These are phyloP conservation scores for Hirudo medicinalis DNA, from an alignment of 1,140 invertebrate species.

Conservation along the genomic window DNA sequence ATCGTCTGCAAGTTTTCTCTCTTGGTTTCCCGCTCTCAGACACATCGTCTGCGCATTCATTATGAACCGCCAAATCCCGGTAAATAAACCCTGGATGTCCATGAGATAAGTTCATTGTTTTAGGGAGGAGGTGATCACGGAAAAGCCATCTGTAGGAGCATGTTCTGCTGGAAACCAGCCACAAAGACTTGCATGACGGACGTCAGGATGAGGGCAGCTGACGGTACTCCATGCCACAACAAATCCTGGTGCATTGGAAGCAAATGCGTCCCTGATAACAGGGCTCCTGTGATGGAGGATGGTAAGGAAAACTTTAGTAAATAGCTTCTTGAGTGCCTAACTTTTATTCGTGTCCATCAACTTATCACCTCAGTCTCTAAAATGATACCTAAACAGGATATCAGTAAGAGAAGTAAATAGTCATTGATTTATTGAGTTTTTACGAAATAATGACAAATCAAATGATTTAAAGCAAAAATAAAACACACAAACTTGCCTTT, in stretches of 20 bases:
- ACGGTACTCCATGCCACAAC: not conserved
- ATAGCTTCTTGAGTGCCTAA: too few species aligned
- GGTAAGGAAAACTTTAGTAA: too few species aligned
- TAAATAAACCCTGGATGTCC: too few species aligned
- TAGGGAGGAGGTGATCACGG: not conserved
- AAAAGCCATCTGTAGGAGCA: not conserved
- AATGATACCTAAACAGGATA: too few species aligned
- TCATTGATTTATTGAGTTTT: too few species aligned
- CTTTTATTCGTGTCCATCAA: too few species aligned
- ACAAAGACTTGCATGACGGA: not conserved
- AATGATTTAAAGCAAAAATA: too few species aligned
- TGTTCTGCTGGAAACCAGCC: not conserved
- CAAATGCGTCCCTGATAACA: not conserved
- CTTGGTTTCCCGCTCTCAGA: not conserved
- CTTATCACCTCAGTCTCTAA: too few species aligned
- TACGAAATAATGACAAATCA: too few species aligned
- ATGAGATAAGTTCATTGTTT: not conserved
- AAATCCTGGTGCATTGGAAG: slow-evolving; percentile 9
- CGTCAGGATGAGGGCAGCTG: not conserved
- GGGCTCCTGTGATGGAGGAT: not conserved
- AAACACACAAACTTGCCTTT: too few species aligned
- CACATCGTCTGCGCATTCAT: not conserved
- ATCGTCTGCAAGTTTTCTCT: not conserved
- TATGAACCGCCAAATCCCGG: too few species aligned
- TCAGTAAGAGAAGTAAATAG: too few species aligned